A percentile compares a stretch with the other conserved stretches of the same genome.
Evolutionary conservation across 1,140 invertebrate species (phyloP).

Genomic region (Drosophila kurseongensis): DNA sequence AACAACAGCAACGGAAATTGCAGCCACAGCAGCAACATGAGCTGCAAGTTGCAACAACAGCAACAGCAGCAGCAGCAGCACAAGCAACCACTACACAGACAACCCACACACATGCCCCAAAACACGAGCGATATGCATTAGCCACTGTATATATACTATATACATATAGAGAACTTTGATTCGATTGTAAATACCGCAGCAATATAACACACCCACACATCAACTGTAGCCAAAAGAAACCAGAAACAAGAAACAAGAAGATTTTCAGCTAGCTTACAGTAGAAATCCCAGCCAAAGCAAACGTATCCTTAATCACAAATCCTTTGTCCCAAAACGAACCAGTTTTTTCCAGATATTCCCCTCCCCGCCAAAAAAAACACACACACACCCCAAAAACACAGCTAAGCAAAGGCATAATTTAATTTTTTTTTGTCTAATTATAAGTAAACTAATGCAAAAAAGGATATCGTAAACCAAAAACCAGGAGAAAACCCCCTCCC

Average conservation of each 20-base stretch:
- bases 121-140: conserved; percentile 51
- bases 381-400: not conserved
- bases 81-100: conserved; percentile 25
- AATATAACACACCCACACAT: conserved; percentile 22
- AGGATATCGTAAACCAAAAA: conserved; percentile 16
- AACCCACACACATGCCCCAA: conserved; percentile 7
- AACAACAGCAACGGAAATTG: conserved; percentile 1
- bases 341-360: not conserved
- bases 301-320: not conserved
- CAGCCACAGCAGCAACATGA: conserved; percentile 27
- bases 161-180: conserved; percentile 61
- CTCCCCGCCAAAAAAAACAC: not conserved
- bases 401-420: conserved; percentile 38
- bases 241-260: conserved; percentile 17
- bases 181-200: conserved; percentile 74
- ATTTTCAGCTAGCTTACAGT: conserved; percentile 38
- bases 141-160: conserved; percentile 67
- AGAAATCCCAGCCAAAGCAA: conserved; percentile 25
- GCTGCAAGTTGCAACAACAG: conserved; percentile 7
- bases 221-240: conserved; percentile 20
- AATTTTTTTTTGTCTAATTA: conserved; percentile 74
- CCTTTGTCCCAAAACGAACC: not conserved
- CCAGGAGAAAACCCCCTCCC: not conserved
- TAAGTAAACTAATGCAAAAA: conserved; percentile 74
- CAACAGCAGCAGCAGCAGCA: conserved; percentile 2